Evolutionary conservation across 2,888 invertebrate species (phyloP), one percentile per base, ranked within the genome.

Genomic region (Drosophila anomelani): DNA sequence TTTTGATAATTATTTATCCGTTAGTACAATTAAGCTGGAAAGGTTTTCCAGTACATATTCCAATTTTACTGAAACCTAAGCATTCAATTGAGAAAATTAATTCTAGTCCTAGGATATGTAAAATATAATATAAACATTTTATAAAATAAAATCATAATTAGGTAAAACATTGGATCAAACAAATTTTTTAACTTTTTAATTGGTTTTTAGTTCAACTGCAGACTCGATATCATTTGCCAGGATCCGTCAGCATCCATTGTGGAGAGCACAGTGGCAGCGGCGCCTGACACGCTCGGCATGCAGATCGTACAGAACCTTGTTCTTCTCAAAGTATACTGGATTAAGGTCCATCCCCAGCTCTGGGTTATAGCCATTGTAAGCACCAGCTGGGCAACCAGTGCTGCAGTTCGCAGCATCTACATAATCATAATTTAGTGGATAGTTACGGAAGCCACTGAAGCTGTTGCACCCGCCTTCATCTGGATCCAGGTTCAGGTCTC

Each of bases 221-320:
- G 17, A 8, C 4, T 49, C 8, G 13, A 13, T 8, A 20, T 20
- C 4, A 17, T 32, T 7, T 12, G 10, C n/a, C n/a, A 47, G 26
- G 15, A n/a, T 46, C 1, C 5, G 9, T 4, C 15, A 4, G 2
- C n/a, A 32, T 49, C 17, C 7, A 7, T 12, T 13, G 32, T 46
- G 46, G n/a, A 2, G 4, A 9, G 26, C 9, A 26, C 26, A 26
- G 3, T 26, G 46, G 10, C n/a, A 46, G 10, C 5, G 1, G 4
- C 49, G 49, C 13, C 34, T 51, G 13, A 51, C 32, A 5, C 49
- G 49, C 32, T 32, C 49, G 17, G 32, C 49, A 51, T 51, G 49
- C 8, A 51, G 20, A 5, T 20, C 8, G 9, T 20, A 20, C 20
- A 51, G 32, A 9, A 34, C 13, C 9, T 5, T 51, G 32, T 51